Evolutionary conservation across 2,797 vertebrate genomes (phyloP).

Genomic region (Delichon dasypus): DNA sequence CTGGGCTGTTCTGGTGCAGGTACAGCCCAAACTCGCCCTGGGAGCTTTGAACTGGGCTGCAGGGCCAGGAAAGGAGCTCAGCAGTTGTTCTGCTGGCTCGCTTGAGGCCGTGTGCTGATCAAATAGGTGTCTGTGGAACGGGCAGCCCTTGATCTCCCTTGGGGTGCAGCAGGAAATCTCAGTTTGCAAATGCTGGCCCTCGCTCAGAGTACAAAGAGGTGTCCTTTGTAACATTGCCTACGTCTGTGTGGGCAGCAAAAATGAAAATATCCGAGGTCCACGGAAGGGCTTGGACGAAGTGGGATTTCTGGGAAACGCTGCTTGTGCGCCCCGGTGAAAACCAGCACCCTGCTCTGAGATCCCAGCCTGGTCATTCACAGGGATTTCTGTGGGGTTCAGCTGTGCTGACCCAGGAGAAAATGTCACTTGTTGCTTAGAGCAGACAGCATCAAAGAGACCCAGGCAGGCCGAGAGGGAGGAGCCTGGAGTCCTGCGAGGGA

Average conservation of each 20-base stretch:
- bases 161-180: neutral
- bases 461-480: neutral
- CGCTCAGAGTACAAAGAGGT: neutral
- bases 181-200: neutral
- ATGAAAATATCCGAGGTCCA: accelerated
- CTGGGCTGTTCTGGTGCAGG: neutral
- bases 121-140: neutral
- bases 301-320: neutral
- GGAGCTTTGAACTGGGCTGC: neutral
- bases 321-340: neutral
- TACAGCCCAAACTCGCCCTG: neutral
- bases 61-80: neutral
- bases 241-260: neutral
- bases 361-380: accelerated
- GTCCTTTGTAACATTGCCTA: neutral
- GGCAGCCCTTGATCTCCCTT: neutral
- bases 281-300: accelerated
- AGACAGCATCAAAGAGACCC: neutral
- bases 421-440: neutral
- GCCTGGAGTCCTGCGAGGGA: neutral
- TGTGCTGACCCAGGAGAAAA: neutral
- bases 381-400: neutral
- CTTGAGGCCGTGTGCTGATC: neutral
- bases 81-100: neutral
- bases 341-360: neutral